phyloP scores from a whole-genome alignment of 2,888 invertebrate genomes.

The Tanypteryx hageni region DNA sequence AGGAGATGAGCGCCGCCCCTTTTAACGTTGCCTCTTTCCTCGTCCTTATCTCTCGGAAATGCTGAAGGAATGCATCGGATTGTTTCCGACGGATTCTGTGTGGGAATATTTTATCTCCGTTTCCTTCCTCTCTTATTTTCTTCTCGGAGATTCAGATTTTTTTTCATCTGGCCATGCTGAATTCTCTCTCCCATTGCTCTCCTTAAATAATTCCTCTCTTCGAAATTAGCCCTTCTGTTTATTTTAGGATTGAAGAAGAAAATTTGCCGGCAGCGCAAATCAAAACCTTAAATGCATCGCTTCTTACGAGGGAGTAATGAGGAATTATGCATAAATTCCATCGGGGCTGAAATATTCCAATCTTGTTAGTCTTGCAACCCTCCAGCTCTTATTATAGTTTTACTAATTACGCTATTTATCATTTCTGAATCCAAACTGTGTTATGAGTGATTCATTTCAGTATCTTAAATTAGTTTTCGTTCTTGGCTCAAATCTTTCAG shows the following conservation, averaged over 20 bases:
- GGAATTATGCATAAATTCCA: too few species aligned
- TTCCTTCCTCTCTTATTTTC: neutral
- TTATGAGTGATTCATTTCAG: too few species aligned
- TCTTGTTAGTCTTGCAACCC: too few species aligned
- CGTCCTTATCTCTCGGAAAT: slow-evolving; percentile 17
- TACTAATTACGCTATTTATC: too few species aligned
- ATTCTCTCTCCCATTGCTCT: neutral
- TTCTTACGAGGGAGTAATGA: too few species aligned
- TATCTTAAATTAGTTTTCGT: too few species aligned
- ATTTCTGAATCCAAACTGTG: too few species aligned
- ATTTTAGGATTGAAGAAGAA: neutral
- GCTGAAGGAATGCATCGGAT: slow-evolving; percentile 32
- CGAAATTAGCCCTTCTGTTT: neutral
- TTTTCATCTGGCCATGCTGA: neutral
- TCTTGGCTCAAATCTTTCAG: too few species aligned
- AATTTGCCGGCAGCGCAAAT: too few species aligned
- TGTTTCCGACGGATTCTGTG: slow-evolving; percentile 7
- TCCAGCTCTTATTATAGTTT: too few species aligned
- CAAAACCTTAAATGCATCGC: too few species aligned
- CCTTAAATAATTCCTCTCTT: neutral
- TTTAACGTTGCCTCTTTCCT: neutral
- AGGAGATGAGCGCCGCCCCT: neutral
- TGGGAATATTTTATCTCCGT: neutral
- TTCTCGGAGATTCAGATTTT: neutral
- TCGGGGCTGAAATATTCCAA: too few species aligned